Conservation (phyloP, 2,113 vertebrate genomes). For the Spea multiplicata region DNA sequence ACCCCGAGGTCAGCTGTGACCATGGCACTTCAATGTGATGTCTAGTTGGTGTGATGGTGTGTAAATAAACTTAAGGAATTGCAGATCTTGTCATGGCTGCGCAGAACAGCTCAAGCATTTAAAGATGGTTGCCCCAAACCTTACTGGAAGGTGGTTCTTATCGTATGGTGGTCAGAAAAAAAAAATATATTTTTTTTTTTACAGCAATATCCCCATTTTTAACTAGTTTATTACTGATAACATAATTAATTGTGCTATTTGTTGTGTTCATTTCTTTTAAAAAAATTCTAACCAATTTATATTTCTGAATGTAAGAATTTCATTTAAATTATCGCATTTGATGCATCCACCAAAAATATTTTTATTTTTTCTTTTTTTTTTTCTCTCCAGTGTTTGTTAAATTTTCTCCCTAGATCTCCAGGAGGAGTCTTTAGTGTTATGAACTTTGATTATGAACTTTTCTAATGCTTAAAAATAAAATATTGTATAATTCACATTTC, state of each 20-base stretch:
- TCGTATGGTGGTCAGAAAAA: conserved; percentile 60
- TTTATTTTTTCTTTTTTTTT: conserved; percentile 59
- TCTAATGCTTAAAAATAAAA: conserved; percentile 76
- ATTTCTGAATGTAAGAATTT: conserved; percentile 49
- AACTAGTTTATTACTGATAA: conserved; percentile 50
- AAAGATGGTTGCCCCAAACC: conserved; percentile 88
- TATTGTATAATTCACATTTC: conserved; percentile 75
- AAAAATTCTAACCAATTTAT: conserved; percentile 60
- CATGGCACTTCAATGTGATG: conserved; percentile 79
- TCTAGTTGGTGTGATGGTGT: conserved; percentile 88
- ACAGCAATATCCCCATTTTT: conserved; percentile 57
- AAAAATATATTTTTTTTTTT: conserved; percentile 18
- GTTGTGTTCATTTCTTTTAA: not conserved
- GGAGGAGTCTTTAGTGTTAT: conserved; percentile 66
- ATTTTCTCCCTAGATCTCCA: conserved; percentile 70
- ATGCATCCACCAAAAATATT: conserved; percentile 63
- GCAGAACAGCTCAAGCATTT: conserved; percentile 84
- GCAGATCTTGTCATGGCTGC: conserved; percentile 82
- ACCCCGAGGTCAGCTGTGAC: conserved; percentile 83
- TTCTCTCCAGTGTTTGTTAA: conserved; percentile 61
- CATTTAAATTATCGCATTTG: conserved; percentile 60
- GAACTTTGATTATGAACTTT: conserved; percentile 75
- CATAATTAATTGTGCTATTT: not conserved
- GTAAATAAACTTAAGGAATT: conserved; percentile 91
- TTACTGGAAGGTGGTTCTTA: conserved; percentile 74